Base-by-base conservation (phyloP, 1,140 invertebrate species). In the Dendrolimus kikuchii region DNA sequence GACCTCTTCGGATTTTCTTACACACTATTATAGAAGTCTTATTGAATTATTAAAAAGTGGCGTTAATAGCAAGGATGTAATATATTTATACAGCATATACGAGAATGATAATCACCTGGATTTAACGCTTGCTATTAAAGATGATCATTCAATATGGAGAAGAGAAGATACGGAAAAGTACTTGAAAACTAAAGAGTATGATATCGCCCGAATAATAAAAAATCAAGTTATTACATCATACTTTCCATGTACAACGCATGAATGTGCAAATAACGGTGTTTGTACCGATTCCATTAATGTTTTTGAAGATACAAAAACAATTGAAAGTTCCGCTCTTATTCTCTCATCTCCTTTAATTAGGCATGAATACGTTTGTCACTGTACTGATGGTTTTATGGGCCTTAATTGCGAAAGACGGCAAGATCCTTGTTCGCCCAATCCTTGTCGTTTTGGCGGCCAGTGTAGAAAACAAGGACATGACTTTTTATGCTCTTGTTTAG, bases 371-470 rank as follows among this genome's bases (percentile, higher is more conserved):
- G 88, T 81, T 1, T 98, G 96, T 71, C 90, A 91, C 53, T 98
- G 96, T 77, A 89, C 90, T 0, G 91, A 93, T 61, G 92, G 95
- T 55, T 95, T 95, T 77, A 92, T 92, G 37, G 93, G 96, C 5
- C 85, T 88, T 36, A 90, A 91, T 49, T 98, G 96, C 81, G 93
- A 96, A 61, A 92, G 92, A 60, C 89, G 94, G 8, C 94, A 96
- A 81, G 95, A 97, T 88, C 96, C 96, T 0, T 98, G 96, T 75
- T 89, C 92, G n/a, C 95, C 95, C 2, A 96, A 95, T 84, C 96
- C 96, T 6, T 98, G 96, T 77, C 90, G 92, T 56, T 88, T 90
- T 68, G 93, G 93, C 59, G 95, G 93, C 2, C 92, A 93, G 62
- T 98, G 96, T 75, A 90, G 92, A 41, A 90, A 94, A 57, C 89